A percentile compares a stretch with the other conserved stretches of the same genome.
phyloP scores from a whole-genome alignment of 1,140 invertebrate genomes.

The Heliconius melpomene region DNA sequence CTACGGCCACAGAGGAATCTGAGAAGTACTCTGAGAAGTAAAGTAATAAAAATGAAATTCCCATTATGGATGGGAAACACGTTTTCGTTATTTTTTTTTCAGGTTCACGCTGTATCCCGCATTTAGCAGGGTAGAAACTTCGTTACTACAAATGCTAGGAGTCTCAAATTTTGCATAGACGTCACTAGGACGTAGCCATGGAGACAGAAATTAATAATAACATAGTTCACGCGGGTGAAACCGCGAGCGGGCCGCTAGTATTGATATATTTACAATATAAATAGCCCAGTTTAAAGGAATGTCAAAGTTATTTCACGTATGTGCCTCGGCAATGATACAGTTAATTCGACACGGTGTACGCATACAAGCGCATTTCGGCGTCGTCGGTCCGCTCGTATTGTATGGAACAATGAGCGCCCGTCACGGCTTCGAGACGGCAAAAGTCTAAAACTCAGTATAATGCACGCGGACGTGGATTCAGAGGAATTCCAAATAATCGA shows the following conservation, averaged over 20 bases:
- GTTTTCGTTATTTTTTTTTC: background rate
- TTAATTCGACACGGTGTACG: constrained; percentile 35
- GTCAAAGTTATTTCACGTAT: constrained; percentile 18
- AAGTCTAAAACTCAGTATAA: background rate
- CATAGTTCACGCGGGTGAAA: too few relatives aligned
- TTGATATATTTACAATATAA: background rate
- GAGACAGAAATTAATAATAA: too few relatives aligned
- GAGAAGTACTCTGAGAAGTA: background rate
- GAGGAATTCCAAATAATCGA: constrained; percentile 44
- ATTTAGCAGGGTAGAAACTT: too few relatives aligned
- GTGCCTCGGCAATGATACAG: constrained; percentile 29
- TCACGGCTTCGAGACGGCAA: constrained; percentile 33
- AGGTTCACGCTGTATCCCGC: too few relatives aligned
- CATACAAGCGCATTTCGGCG: constrained; percentile 10
- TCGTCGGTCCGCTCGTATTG: constrained; percentile 24
- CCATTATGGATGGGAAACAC: background rate
- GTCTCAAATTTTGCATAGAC: too few relatives aligned
- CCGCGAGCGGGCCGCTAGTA: too few relatives aligned
- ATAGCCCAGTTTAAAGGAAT: background rate
- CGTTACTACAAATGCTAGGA: too few relatives aligned
- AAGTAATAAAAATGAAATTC: constrained; percentile 3
- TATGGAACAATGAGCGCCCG: constrained; percentile 43
- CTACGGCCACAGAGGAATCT: background rate
- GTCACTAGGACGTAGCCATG: too few relatives aligned
- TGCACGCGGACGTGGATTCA: constrained; percentile 16